A percentile compares a stretch with the other conserved stretches of the same genome.
These are phyloP conservation scores for Phacellophora camtschatica DNA, from an alignment of 30 jellyfish, hydroid and myxozoan species.

Conservation along the genomic window DNA sequence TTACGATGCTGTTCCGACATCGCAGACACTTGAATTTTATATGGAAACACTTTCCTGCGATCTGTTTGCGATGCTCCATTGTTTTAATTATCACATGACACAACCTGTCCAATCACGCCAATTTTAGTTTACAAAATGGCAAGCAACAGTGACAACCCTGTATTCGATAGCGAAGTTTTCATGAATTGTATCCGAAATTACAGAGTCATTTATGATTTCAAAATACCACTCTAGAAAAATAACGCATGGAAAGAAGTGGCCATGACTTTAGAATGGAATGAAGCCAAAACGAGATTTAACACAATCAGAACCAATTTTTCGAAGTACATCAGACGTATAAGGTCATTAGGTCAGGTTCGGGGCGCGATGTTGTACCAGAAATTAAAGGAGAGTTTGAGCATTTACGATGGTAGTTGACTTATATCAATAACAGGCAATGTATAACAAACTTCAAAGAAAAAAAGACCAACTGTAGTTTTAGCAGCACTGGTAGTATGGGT, in stretches of 20 bases:
- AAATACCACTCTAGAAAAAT: background rate
- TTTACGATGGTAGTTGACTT: conserved; percentile 10
- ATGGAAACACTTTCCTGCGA: too few relatives aligned
- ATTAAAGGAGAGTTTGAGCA: conserved; percentile 34
- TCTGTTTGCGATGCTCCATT: too few relatives aligned
- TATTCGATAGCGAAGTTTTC: background rate
- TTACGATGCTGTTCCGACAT: too few relatives aligned
- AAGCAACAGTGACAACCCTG: background rate
- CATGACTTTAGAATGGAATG: background rate
- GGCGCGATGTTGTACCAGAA: background rate
- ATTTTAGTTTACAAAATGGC: too few relatives aligned
- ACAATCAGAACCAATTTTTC: background rate
- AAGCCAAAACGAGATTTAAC: background rate
- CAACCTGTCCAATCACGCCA: too few relatives aligned
- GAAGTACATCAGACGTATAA: background rate
- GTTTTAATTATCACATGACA: too few relatives aligned
- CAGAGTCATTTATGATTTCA: background rate
- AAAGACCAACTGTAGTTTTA: background rate
- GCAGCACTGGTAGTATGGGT: too few relatives aligned
- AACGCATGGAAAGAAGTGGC: background rate
- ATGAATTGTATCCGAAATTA: conserved; percentile 11
- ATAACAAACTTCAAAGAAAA: background rate
- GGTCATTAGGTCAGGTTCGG: background rate
- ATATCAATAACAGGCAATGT: conserved; percentile 14
- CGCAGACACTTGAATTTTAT: too few relatives aligned